Evolutionary conservation across 2,888 invertebrate species (phyloP).

Genomic region (Oasisia sp.): DNA sequence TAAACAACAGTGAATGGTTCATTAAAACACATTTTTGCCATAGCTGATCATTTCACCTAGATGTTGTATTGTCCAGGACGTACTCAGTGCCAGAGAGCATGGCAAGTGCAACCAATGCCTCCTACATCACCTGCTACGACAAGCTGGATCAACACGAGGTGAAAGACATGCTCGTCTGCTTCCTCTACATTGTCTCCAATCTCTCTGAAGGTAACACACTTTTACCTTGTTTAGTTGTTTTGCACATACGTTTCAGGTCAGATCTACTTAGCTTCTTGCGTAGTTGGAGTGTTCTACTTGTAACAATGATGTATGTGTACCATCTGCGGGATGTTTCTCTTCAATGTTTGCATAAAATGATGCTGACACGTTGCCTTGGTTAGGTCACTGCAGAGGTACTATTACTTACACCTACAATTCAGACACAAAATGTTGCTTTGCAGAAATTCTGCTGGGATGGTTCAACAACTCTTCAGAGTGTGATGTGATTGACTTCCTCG

Average conservation of each 20-base stretch:
- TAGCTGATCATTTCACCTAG: not conserved
- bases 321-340: conserved; percentile 20
- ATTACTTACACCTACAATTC: too few species aligned
- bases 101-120: not conserved
- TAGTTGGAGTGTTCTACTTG: too few species aligned
- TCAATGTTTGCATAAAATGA: not conserved
- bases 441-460: conserved; percentile 82
- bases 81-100: conserved; percentile 26
- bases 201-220: conserved; percentile 74
- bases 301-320: not conserved
- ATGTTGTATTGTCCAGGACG: conserved; percentile 10
- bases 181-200: conserved; percentile 90
- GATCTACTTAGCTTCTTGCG: not conserved
- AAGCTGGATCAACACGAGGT: conserved; percentile 82
- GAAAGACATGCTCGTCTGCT: conserved; percentile 87
- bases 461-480: conserved; percentile 86
- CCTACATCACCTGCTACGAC: conserved; percentile 71
- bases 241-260: not conserved
- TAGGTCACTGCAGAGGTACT: too few species aligned
- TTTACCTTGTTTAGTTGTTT: not conserved
- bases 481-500: conserved; percentile 86
- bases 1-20: too few species aligned
- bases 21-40: too few species aligned
- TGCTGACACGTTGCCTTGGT: too few species aligned
- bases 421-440: not conserved